Conservation (phyloP, 2,888 invertebrate species). For the Zhengitettix transpicula region DNA sequence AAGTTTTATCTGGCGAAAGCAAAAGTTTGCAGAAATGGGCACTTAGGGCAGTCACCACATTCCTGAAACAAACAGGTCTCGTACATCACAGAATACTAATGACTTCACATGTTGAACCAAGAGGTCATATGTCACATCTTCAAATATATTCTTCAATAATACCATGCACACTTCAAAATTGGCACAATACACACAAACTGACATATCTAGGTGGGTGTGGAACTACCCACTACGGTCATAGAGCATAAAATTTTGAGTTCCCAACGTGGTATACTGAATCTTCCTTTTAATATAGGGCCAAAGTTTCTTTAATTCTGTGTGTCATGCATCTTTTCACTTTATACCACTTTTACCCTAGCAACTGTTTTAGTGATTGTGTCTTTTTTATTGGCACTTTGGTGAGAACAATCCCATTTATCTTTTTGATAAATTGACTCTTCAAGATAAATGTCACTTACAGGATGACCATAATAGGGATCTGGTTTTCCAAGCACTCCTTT, state of each 20-base stretch:
- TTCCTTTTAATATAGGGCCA: background rate
- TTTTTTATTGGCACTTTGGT: background rate
- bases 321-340: background rate
- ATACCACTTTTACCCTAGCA: background rate
- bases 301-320: background rate
- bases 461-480: too few species aligned
- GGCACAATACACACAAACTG: constrained; percentile 9
- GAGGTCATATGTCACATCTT: constrained; percentile 1
- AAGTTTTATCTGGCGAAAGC: too few species aligned
- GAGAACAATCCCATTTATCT: too few species aligned
- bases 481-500: too few species aligned
- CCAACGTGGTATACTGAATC: background rate
- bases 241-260: constrained; percentile 1
- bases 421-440: too few species aligned
- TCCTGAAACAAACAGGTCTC: background rate
- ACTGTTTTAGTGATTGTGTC: background rate
- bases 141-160: constrained; percentile 3
- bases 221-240: constrained; percentile 7
- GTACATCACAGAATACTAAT: background rate
- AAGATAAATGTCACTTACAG: too few species aligned
- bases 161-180: constrained; percentile 7
- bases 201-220: too few species aligned
- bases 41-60: background rate
- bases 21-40: too few species aligned
- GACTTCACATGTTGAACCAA: background rate